Evolutionary conservation across 2,888 invertebrate genomes (phyloP), one percentile per base, ranked within the genome.

Genomic region (Glaucopsyche alexis): DNA sequence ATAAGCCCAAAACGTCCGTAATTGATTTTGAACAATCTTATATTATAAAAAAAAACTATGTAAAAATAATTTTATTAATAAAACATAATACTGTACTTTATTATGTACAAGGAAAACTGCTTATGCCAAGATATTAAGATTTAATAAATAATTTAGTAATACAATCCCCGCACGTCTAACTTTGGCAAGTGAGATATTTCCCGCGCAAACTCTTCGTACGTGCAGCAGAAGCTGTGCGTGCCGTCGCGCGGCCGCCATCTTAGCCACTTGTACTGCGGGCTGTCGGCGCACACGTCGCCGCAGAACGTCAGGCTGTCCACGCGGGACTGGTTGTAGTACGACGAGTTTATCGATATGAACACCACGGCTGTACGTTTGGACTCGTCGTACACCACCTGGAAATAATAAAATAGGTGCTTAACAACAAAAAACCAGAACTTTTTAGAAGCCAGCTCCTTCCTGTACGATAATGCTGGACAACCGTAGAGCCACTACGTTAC

Each of bases 211-310:
- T 89, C 81, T 0, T 84, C 55, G 72, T 90, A 93, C 29, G 79
- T 80, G 16, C 92, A 93, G 71, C 91, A 91, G 73, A 91, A 92
- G 74, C 91, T 91, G 50, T 84, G 84, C 0, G 90, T 88, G 0
- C 84, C 89, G 42, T 91, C 91, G 29, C 83, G 85, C 0, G 84
- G 76, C 1, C 88, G 83, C 92, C 92, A 92, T 73, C 55, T 83
- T 19, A 93, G 73, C 92, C 92, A 93, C 0, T 81, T 77, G 74
- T 78, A 87, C 3, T 84, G 74, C 0, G 78, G 69, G 47, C 84
- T 84, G 1, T 75, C 79, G 0, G 80, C 81, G 73, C 91, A 91
- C n/a, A 86, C 77, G 75, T 90, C 88, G 0, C 78, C 73, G 75
- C 92, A 92, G 64, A 91, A 90, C 0, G 83, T 76, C 13, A 91